Evolutionary conservation across 2,888 invertebrate species (phyloP).

Genomic region (Caenorhabditis doughertyi): DNA sequence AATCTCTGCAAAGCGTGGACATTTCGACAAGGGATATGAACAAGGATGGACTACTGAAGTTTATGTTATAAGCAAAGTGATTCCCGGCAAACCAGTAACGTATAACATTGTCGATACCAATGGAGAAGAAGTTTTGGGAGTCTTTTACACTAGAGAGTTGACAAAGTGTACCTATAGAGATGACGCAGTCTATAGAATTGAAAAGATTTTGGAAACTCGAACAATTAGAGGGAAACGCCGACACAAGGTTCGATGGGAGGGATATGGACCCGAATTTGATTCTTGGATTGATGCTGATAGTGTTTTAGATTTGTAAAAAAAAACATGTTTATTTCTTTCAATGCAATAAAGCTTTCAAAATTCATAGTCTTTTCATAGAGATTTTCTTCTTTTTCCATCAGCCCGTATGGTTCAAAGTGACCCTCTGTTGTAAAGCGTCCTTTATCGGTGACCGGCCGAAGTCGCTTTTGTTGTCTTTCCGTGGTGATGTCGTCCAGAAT

Average conservation of each 20-base stretch:
- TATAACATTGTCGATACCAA: slow-evolving; percentile 13
- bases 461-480: too few species aligned
- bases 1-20: background rate
- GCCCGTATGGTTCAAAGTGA: too few species aligned
- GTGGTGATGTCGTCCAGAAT: too few species aligned
- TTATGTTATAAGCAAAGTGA: slow-evolving; percentile 4
- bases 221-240: background rate
- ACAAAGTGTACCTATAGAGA: slow-evolving; percentile 13
- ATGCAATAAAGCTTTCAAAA: too few species aligned
- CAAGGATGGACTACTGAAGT: slow-evolving; percentile 25
- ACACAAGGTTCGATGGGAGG: slow-evolving; percentile 1
- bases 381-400: too few species aligned
- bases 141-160: slow-evolving; percentile 8
- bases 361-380: too few species aligned
- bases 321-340: background rate
- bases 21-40: slow-evolving; percentile 28
- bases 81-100: background rate
- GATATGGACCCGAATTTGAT: slow-evolving; percentile 8
- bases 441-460: too few species aligned
- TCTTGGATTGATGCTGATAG: background rate
- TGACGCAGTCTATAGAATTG: background rate
- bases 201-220: background rate
- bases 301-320: background rate
- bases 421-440: too few species aligned
- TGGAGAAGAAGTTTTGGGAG: background rate